Conservation (phyloP, 2,888 invertebrate species). For the Eupithecia subumbrata region DNA sequence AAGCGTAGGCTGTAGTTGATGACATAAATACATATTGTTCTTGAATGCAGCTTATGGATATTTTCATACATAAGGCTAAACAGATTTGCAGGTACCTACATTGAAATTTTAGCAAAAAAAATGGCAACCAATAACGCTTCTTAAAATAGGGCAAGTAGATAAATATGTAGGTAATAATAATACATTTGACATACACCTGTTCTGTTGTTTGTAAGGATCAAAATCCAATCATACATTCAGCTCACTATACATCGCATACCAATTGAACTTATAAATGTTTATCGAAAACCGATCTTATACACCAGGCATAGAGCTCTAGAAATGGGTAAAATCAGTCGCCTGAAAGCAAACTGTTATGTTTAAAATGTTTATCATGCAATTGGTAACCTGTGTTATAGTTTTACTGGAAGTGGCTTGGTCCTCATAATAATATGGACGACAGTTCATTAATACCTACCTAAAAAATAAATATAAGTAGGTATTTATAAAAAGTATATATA, state of each 20-base stretch:
- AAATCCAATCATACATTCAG: background rate
- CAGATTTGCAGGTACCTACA: no score
- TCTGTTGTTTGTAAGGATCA: background rate
- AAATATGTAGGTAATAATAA: background rate
- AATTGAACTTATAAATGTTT: background rate
- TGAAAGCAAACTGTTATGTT: background rate
- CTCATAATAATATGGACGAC: background rate
- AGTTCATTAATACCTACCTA: background rate
- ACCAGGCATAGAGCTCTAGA: constrained; percentile 2
- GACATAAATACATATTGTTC: no score
- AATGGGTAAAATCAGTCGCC: background rate
- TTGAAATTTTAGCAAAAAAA: no score
- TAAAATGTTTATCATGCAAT: background rate
- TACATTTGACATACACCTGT: background rate
- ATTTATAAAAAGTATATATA: no score
- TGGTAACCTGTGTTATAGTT: constrained; percentile 9
- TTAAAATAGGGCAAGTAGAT: background rate
- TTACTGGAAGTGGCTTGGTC: background rate
- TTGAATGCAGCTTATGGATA: no score
- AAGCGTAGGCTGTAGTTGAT: no score
- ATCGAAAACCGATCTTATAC: background rate
- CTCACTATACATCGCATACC: background rate
- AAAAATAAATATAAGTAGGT: background rate
- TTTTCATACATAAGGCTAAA: no score
- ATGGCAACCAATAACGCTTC: no score